These are phyloP conservation scores for Drosophila neoperkinsi DNA, from an alignment of 2,888 invertebrate species.

Conservation along the genomic window DNA sequence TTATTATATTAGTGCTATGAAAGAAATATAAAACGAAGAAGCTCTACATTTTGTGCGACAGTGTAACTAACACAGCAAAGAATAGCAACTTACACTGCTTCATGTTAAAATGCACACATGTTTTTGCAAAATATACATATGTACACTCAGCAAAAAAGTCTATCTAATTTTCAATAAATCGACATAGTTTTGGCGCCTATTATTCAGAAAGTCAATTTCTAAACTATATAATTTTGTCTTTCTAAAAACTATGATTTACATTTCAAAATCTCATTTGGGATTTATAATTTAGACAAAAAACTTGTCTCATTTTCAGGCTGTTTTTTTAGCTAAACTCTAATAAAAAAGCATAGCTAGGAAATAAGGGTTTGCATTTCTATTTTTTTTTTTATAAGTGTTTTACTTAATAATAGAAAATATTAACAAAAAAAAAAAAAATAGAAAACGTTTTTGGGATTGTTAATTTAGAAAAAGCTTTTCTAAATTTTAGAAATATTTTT, in stretches of 20 bases:
- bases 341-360: background rate
- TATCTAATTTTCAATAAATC: background rate
- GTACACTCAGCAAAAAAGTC: background rate
- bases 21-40: background rate
- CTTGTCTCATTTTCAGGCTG: background rate
- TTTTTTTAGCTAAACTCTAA: background rate
- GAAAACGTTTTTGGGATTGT: background rate
- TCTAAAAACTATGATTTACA: background rate
- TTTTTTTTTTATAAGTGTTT: too few species aligned
- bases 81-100: constrained; percentile 1
- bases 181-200: background rate
- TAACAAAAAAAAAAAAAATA: too few species aligned
- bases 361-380: too few species aligned
- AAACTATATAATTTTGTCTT: background rate
- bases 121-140: background rate
- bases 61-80: constrained; percentile 27
- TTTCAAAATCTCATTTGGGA: background rate
- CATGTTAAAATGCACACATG: constrained; percentile 10
- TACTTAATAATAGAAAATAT: too few species aligned
- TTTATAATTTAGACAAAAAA: background rate
- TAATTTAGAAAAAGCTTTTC: background rate
- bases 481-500: background rate
- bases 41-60: constrained; percentile 7
- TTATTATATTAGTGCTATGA: background rate
- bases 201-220: background rate